phyloP scores from a whole-genome alignment of 2,113 vertebrate species.

The Peromyscus californicus region DNA sequence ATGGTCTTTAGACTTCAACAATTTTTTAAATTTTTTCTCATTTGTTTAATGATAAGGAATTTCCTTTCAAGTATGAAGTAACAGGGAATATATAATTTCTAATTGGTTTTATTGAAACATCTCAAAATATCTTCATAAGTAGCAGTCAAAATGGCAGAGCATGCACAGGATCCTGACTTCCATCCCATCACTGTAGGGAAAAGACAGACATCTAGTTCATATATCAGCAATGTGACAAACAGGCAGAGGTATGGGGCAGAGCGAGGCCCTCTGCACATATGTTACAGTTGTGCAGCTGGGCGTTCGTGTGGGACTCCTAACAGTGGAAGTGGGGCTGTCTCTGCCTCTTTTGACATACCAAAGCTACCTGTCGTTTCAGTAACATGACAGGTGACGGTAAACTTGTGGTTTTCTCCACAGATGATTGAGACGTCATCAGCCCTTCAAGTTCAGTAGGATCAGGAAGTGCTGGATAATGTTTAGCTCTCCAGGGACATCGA shows the following conservation, averaged over 20 bases:
- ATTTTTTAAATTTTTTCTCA: neutral
- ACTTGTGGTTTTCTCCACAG: neutral
- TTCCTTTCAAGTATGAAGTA: neutral
- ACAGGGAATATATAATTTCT: neutral
- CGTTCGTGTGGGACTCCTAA: neutral
- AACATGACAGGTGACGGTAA: too few relatives aligned
- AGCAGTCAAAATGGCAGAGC: neutral
- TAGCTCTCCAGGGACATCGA: neutral
- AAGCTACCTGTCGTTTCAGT: neutral
- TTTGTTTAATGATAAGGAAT: constrained; percentile 15
- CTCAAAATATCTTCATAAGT: neutral
- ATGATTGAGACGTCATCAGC: neutral
- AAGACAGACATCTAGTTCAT: neutral
- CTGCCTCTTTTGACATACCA: neutral
- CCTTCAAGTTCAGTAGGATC: neutral
- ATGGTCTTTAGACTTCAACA: neutral
- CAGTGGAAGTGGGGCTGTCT: neutral
- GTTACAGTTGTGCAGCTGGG: neutral
- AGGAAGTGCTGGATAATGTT: neutral
- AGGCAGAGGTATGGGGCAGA: neutral
- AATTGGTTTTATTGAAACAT: neutral
- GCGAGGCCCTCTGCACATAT: neutral
- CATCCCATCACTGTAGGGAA: neutral
- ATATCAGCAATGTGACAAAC: neutral
- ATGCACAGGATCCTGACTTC: neutral